These are phyloP conservation scores for Magallana ariakensis DNA, from an alignment of 1,140 invertebrate species.

Conservation along the genomic window DNA sequence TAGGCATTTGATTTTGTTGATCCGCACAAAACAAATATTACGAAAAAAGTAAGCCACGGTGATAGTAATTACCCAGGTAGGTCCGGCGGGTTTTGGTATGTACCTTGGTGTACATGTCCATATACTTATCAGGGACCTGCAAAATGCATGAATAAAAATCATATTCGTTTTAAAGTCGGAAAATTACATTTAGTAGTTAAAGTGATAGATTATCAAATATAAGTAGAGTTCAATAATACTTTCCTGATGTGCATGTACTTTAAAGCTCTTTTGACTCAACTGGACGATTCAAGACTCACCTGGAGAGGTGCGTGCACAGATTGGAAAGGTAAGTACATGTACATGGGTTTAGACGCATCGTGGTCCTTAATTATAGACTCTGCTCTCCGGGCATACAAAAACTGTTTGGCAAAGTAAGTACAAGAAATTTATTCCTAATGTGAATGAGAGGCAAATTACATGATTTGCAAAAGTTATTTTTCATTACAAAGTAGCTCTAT, in stretches of 20 bases:
- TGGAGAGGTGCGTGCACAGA: constrained; percentile 70
- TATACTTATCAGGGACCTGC: constrained; percentile 46
- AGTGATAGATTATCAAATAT: neutral
- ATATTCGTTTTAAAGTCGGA: neutral
- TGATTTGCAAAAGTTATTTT: neutral
- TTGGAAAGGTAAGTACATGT: constrained; percentile 72
- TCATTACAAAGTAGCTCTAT: neutral
- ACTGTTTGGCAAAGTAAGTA: constrained; percentile 34
- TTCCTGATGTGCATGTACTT: too few species aligned
- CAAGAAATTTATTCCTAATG: neutral
- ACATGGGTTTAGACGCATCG: constrained; percentile 60
- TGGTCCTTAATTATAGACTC: constrained; percentile 53
- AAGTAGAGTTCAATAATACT: too few species aligned
- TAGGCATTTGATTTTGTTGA: too few species aligned
- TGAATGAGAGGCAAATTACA: neutral
- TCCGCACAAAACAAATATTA: too few species aligned
- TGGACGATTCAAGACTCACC: constrained; percentile 56
- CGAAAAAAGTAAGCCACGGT: too few species aligned
- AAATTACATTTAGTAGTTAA: neutral
- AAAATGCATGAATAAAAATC: neutral
- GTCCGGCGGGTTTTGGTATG: constrained; percentile 46
- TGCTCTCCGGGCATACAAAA: constrained; percentile 50
- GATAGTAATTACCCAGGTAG: constrained; percentile 38
- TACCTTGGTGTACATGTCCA: constrained; percentile 41
- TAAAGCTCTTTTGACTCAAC: too few species aligned